Percentiles rank a stretch among this genome's conserved stretches.
Conservation (phyloP, 2,113 vertebrate genomes). For the Ophthalmolycus amberensis region DNA sequence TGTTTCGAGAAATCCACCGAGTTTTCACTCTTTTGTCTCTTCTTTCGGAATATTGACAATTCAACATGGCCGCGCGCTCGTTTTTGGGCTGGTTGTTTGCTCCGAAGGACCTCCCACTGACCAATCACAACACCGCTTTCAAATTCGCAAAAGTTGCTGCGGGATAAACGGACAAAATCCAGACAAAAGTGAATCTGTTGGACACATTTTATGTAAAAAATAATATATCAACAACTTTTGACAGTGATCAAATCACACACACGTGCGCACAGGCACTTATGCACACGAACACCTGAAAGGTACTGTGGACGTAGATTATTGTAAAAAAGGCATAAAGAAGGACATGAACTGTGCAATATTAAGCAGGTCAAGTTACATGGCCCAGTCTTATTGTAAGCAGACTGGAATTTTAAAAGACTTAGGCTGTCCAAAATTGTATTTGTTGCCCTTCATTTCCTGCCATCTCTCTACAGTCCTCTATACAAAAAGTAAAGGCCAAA, state of each 20-base stretch:
- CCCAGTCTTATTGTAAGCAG: slow-evolving; percentile 6
- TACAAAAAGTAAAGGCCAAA: background rate
- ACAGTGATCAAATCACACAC: slow-evolving; percentile 8
- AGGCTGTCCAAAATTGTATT: background rate
- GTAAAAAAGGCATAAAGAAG: background rate
- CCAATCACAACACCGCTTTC: slow-evolving; percentile 72
- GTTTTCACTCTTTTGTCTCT: slow-evolving; percentile 68
- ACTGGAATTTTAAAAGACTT: slow-evolving; percentile 3
- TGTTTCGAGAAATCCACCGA: slow-evolving; percentile 46
- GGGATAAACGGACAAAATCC: background rate
- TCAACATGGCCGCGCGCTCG: slow-evolving; percentile 78
- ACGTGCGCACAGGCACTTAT: background rate
- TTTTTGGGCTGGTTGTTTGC: slow-evolving; percentile 59
- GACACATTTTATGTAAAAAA: slow-evolving; percentile 40
- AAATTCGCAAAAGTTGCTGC: slow-evolving; percentile 34
- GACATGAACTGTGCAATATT: slow-evolving; percentile 17
- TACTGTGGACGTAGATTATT: background rate
- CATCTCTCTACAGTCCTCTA: background rate
- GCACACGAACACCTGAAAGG: slow-evolving; percentile 1
- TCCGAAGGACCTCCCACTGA: slow-evolving; percentile 9
- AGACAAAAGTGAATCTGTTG: background rate
- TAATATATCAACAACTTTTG: slow-evolving; percentile 26
- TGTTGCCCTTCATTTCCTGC: background rate
- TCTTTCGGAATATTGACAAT: slow-evolving; percentile 66
- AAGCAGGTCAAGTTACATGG: background rate